These are phyloP conservation scores for Dasypogon diadema DNA, from an alignment of 2,888 invertebrate genomes.

Conservation along the genomic window DNA sequence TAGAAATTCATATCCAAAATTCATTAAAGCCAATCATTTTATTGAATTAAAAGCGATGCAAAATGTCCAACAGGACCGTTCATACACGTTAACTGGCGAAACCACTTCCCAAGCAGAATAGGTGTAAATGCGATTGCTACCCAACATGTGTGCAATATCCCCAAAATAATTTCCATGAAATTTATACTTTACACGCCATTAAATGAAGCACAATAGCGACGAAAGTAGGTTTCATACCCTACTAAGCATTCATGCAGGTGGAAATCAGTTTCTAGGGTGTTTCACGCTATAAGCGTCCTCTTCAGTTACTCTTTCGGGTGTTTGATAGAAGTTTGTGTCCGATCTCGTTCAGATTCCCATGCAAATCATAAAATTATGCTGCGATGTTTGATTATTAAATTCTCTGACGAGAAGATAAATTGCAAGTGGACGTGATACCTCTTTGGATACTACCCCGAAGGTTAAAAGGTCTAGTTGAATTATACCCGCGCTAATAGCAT, in stretches of 20 bases:
- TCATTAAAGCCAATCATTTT: slow-evolving; percentile 13
- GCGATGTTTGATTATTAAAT: slow-evolving; percentile 18
- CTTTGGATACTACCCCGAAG: no score
- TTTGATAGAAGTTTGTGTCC: not conserved
- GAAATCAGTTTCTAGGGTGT: not conserved
- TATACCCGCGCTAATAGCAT: no score
- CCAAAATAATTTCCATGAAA: slow-evolving; percentile 44
- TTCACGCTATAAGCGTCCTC: not conserved
- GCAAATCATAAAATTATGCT: slow-evolving; percentile 14
- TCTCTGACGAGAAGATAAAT: slow-evolving; percentile 1
- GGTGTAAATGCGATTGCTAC: slow-evolving; percentile 7
- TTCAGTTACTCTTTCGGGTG: not conserved
- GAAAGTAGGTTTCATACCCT: slow-evolving; percentile 13
- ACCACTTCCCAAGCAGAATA: slow-evolving; percentile 28
- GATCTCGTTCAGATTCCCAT: not conserved
- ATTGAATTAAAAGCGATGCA: slow-evolving; percentile 3
- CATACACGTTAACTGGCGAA: slow-evolving; percentile 7
- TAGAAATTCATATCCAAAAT: not conserved
- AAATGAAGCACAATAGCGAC: slow-evolving; percentile 27
- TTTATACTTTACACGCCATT: slow-evolving; percentile 40
- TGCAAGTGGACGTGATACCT: no score
- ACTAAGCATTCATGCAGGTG: slow-evolving; percentile 24
- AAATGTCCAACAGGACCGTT: not conserved
- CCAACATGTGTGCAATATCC: slow-evolving; percentile 21
- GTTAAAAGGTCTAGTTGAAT: no score